phyloP scores from a whole-genome alignment of 2,113 vertebrate species.

The Mus spicilegus region DNA sequence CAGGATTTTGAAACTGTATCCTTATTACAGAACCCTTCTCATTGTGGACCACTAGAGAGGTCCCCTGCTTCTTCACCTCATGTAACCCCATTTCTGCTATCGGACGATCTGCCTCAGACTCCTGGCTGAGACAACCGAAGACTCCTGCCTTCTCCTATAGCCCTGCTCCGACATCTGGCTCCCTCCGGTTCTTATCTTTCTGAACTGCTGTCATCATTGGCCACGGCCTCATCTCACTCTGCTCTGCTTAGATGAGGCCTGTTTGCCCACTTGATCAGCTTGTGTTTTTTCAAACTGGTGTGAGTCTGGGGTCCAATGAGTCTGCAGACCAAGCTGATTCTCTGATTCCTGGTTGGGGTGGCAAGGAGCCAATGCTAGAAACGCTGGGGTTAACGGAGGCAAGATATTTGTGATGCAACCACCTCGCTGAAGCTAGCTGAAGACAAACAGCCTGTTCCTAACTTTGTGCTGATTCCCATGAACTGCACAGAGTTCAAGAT shows the following conservation, averaged over 20 bases:
- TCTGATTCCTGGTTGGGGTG: not conserved
- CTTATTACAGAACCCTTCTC: constrained; percentile 8
- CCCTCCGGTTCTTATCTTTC: not conserved
- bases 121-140: constrained; percentile 6
- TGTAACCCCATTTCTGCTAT: not conserved
- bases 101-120: not conserved
- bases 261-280: not conserved
- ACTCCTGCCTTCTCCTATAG: not conserved
- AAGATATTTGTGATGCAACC: not conserved
- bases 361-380: not conserved
- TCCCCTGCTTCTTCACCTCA: constrained; percentile 36
- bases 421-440: constrained; percentile 34
- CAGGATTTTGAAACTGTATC: constrained; percentile 27
- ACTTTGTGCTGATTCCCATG: constrained; percentile 7
- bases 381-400: not conserved
- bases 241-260: not conserved
- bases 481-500: constrained; percentile 10
- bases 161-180: not conserved
- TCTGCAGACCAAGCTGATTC: not conserved
- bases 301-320: not conserved
- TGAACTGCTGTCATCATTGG: not conserved
- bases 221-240: not conserved
- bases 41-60: not conserved
- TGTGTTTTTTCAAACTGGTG: not conserved
- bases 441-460: not conserved